Conservation (phyloP, 2,113 vertebrate species). For the Grantiella picta region DNA sequence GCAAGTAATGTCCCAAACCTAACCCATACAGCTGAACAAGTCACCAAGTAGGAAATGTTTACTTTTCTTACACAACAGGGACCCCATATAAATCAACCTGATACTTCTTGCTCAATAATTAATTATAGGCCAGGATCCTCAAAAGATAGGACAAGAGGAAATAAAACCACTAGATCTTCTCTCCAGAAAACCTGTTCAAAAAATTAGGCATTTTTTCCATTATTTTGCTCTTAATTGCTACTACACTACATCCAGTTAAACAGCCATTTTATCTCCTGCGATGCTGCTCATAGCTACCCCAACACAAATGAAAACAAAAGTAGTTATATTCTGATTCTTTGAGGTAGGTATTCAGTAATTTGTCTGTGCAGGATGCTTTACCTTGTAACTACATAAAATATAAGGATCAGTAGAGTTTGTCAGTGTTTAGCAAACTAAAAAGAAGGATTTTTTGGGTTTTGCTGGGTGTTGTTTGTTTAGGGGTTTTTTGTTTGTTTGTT, state of each 20-base stretch:
- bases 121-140: not conserved
- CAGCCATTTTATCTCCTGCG: not conserved
- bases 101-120: not conserved
- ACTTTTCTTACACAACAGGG: not conserved
- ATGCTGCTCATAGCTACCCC: not conserved
- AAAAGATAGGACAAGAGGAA: not conserved
- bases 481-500: too few species aligned
- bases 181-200: not conserved
- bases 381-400: not conserved
- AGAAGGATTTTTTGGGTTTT: too few species aligned
- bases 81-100: not conserved
- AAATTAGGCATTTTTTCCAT: not conserved
- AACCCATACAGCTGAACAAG: not conserved
- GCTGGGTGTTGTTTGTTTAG: too few species aligned
- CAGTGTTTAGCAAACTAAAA: not conserved
- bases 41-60: not conserved
- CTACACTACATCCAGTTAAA: not conserved
- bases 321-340: not conserved
- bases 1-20: not conserved
- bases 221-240: not conserved
- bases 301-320: not conserved
- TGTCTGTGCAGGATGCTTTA: not conserved
- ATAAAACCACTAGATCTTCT: not conserved
- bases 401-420: not conserved
- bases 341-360: not conserved